Percentiles rank a stretch among this genome's conserved stretches.
Conservation (phyloP, 2,888 invertebrate species). For the Hemicrepidius hirtus region DNA sequence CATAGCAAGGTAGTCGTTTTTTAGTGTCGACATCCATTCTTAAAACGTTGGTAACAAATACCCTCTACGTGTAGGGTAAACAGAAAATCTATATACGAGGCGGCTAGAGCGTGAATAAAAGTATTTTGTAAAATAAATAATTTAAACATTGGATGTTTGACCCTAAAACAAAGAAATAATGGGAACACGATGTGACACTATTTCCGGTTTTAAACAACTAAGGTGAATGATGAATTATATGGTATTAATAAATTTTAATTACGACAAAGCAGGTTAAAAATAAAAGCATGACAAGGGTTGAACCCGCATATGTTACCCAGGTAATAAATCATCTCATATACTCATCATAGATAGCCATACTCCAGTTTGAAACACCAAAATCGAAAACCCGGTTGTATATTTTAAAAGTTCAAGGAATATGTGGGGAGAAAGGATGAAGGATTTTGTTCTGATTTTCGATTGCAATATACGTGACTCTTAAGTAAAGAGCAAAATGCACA, state of each 20-base stretch:
- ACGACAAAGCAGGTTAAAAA: conserved; percentile 63
- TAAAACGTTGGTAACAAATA: too few relatives aligned
- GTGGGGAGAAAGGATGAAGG: background rate
- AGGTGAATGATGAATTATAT: conserved; percentile 58
- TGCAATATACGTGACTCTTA: background rate
- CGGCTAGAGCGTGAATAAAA: background rate
- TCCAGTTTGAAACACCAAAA: background rate
- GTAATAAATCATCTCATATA: conserved; percentile 52
- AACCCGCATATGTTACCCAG: conserved; percentile 48
- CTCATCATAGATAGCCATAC: conserved; percentile 27
- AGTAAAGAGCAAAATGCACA: conserved; percentile 20
- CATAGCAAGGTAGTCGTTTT: too few relatives aligned
- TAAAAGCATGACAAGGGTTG: conserved; percentile 61
- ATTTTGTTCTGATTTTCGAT: background rate
- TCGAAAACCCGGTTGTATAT: background rate
- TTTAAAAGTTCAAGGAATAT: background rate
- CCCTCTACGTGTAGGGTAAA: too few relatives aligned
- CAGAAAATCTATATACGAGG: background rate
- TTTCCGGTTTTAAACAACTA: conserved; percentile 25
- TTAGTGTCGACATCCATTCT: too few relatives aligned
- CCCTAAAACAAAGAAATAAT: conserved; percentile 1
- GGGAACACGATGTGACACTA: conserved; percentile 13
- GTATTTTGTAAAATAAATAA: background rate
- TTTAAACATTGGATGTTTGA: background rate
- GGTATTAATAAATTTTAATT: conserved; percentile 66